Conservation (phyloP, 1,140 invertebrate species). For the Drosophila parabipectinata region DNA sequence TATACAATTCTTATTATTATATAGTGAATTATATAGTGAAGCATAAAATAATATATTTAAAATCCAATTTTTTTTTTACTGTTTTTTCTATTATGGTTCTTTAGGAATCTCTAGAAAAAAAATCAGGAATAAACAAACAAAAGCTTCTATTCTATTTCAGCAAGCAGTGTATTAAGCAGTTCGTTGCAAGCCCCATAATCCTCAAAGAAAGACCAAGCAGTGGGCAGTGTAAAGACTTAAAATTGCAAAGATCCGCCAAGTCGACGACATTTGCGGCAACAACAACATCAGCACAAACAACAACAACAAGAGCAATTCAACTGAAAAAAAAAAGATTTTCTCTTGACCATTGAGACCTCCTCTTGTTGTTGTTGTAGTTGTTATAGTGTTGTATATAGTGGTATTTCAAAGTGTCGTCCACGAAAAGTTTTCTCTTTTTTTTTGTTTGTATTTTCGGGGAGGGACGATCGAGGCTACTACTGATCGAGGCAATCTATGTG, state of each 20-base stretch:
- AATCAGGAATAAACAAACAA: too few species aligned
- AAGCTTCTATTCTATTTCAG: too few species aligned
- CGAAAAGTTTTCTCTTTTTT: constrained; percentile 74
- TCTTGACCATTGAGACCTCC: constrained; percentile 49
- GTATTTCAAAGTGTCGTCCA: constrained; percentile 68
- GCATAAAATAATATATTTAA: too few species aligned
- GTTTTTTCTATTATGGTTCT: too few species aligned
- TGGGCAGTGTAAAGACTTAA: constrained; percentile 4
- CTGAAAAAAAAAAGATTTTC: constrained; percentile 31
- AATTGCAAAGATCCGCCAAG: constrained; percentile 31
- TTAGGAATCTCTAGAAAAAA: too few species aligned
- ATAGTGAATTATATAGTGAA: too few species aligned
- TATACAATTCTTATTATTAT: too few species aligned
- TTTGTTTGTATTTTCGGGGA: constrained; percentile 7
- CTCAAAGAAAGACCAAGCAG: neutral
- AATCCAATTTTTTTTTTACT: too few species aligned
- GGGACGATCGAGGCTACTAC: neutral
- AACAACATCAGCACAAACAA: constrained; percentile 7
- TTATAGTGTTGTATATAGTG: constrained; percentile 13
- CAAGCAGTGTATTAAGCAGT: neutral
- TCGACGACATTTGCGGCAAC: constrained; percentile 42
- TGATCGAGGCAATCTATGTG: constrained; percentile 47
- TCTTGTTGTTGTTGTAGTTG: constrained; percentile 10
- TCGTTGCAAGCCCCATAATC: neutral
- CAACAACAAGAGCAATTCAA: constrained; percentile 12